Conservation (phyloP, 2,113 vertebrate genomes). For the Probosciger aterrimus region DNA sequence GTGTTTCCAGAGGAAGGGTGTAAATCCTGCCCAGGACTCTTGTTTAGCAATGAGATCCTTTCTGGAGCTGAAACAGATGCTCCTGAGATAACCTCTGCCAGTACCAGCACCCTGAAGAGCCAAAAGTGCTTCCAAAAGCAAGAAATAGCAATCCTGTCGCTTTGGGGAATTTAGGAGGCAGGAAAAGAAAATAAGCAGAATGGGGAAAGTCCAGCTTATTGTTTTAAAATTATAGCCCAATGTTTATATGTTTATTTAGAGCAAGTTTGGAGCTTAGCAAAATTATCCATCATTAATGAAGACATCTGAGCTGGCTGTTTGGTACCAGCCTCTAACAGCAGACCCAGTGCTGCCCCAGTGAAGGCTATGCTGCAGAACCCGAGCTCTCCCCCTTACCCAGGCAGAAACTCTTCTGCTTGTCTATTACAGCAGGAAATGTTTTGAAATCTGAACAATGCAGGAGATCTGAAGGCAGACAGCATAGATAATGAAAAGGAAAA, state of each 20-base stretch:
- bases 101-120: background rate
- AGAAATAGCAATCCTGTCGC: background rate
- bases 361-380: background rate
- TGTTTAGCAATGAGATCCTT: background rate
- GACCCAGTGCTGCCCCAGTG: background rate
- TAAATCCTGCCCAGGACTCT: background rate
- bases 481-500: slow-evolving; percentile 59
- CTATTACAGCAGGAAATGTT: slow-evolving; percentile 28
- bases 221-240: background rate
- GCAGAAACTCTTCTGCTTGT: background rate
- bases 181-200: background rate
- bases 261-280: background rate
- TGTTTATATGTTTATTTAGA: background rate
- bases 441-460: slow-evolving; percentile 46
- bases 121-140: background rate
- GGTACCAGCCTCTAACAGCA: background rate
- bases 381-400: background rate
- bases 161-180: background rate
- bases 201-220: background rate
- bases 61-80: background rate
- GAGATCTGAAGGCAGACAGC: slow-evolving; percentile 43
- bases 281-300: background rate
- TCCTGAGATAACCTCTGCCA: background rate
- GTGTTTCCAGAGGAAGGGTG: background rate
- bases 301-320: background rate